Evolutionary conservation across 2,797 vertebrate species (phyloP), one percentile per base, ranked within the genome.

Genomic region (Falco rusticolus): DNA sequence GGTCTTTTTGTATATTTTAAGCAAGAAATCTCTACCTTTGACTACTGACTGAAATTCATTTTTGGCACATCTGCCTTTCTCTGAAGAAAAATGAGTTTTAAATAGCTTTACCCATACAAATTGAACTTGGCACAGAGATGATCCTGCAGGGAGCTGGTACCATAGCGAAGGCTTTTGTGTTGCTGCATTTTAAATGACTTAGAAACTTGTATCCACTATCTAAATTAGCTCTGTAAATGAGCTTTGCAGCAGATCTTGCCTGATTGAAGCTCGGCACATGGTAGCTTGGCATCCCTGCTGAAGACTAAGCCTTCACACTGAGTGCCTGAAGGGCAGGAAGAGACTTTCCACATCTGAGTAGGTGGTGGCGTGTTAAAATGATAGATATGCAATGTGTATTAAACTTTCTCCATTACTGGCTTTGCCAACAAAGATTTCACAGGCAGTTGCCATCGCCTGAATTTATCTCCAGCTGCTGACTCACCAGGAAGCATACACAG

Each of bases 401-500:
- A 77, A 89, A 66, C 13, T 29, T 79, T 28, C 75, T 51, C 56
- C 19, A 22, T 85, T 41, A 69, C 3, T 31, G 16, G 4, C 54
- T 92, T 89, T 92, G 65, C 43, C 86, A 93, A 68, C 80, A 59
- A 82, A 81, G 80, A 76, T 87, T 93, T 93, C 86, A 83, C 43
- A 60, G 56, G 82, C 88, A 93, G 84, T 65, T 94, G 86, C 86
- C 57, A 61, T 69, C 0, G 0, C 39, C 60, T 65, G 71, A 57
- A 37, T 88, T 88, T 69, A 69, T 76, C 76, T 81, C 87, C 87
- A 94, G 81, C 72, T 95, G 78, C 81, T 85, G 80, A 47, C 12
- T 84, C 56, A 64, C 8, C 3, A 51, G n/a, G 70, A 71, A 87
- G 53, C 13, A 22, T 54, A 50, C n/a, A 28, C 71, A 95, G 81